A percentile compares a stretch with the other conserved stretches of the same genome.
Conservation (phyloP, 2,888 invertebrate species). For the Metacarcinus magister region DNA sequence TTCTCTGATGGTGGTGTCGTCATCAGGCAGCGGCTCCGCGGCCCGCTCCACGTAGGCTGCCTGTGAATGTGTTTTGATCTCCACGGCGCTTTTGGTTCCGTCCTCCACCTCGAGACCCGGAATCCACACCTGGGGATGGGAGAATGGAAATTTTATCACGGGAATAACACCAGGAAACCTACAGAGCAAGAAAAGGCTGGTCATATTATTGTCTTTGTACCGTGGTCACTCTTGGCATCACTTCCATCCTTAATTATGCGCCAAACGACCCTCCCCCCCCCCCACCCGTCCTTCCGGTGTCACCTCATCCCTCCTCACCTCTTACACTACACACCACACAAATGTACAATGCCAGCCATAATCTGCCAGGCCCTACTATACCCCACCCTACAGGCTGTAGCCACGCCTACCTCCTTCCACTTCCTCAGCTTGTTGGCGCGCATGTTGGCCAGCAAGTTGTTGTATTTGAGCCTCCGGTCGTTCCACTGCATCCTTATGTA, state of each 20-base stretch:
- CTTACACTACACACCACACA: not conserved
- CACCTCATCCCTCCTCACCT: not conserved
- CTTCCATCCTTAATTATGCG: too few relatives aligned
- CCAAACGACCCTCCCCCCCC: too few relatives aligned
- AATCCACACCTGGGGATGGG: constrained; percentile 56
- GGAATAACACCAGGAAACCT: not conserved
- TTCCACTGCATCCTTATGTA: constrained; percentile 29
- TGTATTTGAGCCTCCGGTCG: constrained; percentile 54
- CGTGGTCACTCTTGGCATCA: too few relatives aligned
- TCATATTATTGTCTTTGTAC: not conserved
- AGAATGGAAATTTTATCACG: not conserved
- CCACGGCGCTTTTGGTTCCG: constrained; percentile 56
- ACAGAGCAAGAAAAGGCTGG: not conserved
- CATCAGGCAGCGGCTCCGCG: constrained; percentile 54
- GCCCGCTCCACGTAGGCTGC: constrained; percentile 41
- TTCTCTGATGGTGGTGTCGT: constrained; percentile 61
- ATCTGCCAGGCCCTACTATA: not conserved
- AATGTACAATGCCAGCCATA: not conserved
- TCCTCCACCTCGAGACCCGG: constrained; percentile 52
- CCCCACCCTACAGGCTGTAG: not conserved
- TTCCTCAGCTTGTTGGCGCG: constrained; percentile 56
- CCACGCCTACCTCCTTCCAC: not conserved
- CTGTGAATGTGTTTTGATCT: not conserved
- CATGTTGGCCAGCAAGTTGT: constrained; percentile 34
- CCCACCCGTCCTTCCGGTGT: too few relatives aligned